phyloP scores from a whole-genome alignment of 2,888 invertebrate species.

The Parelbella ahira region DNA sequence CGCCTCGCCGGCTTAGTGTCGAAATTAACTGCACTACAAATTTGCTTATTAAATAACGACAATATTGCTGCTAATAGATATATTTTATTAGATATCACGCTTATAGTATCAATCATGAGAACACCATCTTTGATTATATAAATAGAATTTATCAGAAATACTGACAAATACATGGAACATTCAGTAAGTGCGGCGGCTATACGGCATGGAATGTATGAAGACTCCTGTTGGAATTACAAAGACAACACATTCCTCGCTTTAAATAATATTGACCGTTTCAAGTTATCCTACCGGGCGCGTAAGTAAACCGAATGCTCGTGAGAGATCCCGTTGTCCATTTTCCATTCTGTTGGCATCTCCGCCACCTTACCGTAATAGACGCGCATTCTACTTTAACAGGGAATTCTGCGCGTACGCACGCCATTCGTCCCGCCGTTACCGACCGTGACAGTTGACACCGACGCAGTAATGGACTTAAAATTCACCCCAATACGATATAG shows the following conservation, averaged over 20 bases:
- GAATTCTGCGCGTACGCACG: conserved; percentile 45
- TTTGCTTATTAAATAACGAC: background rate
- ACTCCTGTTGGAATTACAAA: conserved; percentile 24
- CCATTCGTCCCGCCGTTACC: conserved; percentile 38
- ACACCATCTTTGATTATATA: too few species aligned
- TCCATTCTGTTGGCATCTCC: conserved; percentile 50
- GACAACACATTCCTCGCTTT: conserved; percentile 19
- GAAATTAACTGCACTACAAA: conserved; percentile 6
- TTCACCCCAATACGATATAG: background rate
- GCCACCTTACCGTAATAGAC: conserved; percentile 55
- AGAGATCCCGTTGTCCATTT: conserved; percentile 59
- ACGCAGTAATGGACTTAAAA: background rate
- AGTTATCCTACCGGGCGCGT: conserved; percentile 14
- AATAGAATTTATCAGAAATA: too few species aligned
- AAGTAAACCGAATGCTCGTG: conserved; percentile 32
- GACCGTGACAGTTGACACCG: conserved; percentile 6
- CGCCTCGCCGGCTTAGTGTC: conserved; percentile 12
- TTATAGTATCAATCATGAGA: too few species aligned
- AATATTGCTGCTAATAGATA: background rate
- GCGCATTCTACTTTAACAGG: conserved; percentile 53
- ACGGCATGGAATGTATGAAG: conserved; percentile 18
- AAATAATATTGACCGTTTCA: conserved; percentile 22
- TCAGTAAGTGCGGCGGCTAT: conserved; percentile 11
- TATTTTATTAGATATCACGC: too few species aligned
- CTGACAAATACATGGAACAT: too few species aligned